Evolutionary conservation across 2,797 vertebrate species (phyloP).

Genomic region (Lateolabrax maculatus): DNA sequence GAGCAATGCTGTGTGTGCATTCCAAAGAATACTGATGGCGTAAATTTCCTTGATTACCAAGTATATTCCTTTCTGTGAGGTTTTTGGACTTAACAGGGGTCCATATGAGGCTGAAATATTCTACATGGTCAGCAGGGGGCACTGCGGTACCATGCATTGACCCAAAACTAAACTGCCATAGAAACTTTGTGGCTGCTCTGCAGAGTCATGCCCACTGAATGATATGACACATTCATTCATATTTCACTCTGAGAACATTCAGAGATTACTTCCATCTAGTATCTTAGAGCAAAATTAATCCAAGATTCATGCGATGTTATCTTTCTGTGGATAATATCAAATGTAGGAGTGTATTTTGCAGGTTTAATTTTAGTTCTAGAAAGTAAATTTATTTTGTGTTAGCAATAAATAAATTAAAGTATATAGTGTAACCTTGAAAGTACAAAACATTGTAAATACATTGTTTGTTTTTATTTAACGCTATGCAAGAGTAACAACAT

Average conservation of each 20-base stretch:
- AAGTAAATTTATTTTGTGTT: slow-evolving; percentile 23
- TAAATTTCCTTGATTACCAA: slow-evolving; percentile 7
- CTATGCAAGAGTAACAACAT: not conserved
- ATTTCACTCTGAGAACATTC: slow-evolving; percentile 66
- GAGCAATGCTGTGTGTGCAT: slow-evolving; percentile 23
- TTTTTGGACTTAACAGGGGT: slow-evolving; percentile 5
- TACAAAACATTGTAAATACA: not conserved
- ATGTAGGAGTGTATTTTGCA: slow-evolving; percentile 23
- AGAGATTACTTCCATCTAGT: slow-evolving; percentile 53
- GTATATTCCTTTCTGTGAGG: not conserved
- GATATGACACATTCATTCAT: slow-evolving; percentile 70
- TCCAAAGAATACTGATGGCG: slow-evolving; percentile 26
- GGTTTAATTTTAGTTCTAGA: slow-evolving; percentile 19
- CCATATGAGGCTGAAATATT: not conserved
- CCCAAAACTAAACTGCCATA: not conserved
- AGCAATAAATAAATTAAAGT: slow-evolving; percentile 1
- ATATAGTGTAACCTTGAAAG: slow-evolving; percentile 22
- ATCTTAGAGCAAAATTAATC: slow-evolving; percentile 42
- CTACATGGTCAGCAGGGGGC: slow-evolving; percentile 67
- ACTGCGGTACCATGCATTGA: slow-evolving; percentile 61
- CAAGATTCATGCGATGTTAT: slow-evolving; percentile 43
- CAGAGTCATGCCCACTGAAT: slow-evolving; percentile 72
- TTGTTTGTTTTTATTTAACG: no score
- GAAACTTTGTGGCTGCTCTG: slow-evolving; percentile 57
- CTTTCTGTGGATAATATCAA: slow-evolving; percentile 34